phyloP scores from a whole-genome alignment of 2,888 invertebrate species.

The Apantesis nais region DNA sequence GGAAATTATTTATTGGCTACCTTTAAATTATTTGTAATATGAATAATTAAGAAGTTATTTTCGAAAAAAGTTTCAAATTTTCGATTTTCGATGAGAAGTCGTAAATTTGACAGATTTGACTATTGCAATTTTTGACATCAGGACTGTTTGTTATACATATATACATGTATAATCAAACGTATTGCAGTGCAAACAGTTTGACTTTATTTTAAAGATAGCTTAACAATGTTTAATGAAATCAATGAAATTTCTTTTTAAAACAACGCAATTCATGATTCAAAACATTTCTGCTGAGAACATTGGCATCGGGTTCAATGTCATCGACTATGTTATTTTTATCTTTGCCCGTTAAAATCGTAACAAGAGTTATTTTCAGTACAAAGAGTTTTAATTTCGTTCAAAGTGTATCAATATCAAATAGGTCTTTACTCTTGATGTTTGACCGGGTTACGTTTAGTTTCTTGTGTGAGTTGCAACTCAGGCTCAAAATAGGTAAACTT shows the following conservation, averaged over 20 bases:
- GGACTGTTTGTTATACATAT: too few relatives aligned
- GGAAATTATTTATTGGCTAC: too few relatives aligned
- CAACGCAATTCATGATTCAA: neutral
- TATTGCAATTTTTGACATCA: neutral
- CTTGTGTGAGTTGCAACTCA: slow-evolving; percentile 47
- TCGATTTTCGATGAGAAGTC: too few relatives aligned
- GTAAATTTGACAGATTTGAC: neutral
- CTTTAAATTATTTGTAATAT: too few relatives aligned
- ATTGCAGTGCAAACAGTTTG: neutral
- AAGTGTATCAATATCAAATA: slow-evolving; percentile 25
- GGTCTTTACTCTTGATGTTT: slow-evolving; percentile 48
- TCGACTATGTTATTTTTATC: slow-evolving; percentile 5
- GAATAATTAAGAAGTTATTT: neutral
- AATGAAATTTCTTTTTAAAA: neutral
- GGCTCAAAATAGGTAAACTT: slow-evolving; percentile 45
- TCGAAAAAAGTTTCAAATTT: too few relatives aligned
- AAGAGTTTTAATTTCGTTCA: slow-evolving; percentile 30
- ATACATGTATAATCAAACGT: neutral
- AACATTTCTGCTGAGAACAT: slow-evolving; percentile 9
- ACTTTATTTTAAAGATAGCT: neutral
- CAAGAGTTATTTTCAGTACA: slow-evolving; percentile 30
- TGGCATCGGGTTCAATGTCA: slow-evolving; percentile 14
- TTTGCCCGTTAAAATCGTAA: slow-evolving; percentile 3
- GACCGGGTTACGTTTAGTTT: slow-evolving; percentile 3
- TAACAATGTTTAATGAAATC: neutral